Base-by-base conservation (phyloP, 2,888 invertebrate genomes). In the Lycocerus yunnanus region DNA sequence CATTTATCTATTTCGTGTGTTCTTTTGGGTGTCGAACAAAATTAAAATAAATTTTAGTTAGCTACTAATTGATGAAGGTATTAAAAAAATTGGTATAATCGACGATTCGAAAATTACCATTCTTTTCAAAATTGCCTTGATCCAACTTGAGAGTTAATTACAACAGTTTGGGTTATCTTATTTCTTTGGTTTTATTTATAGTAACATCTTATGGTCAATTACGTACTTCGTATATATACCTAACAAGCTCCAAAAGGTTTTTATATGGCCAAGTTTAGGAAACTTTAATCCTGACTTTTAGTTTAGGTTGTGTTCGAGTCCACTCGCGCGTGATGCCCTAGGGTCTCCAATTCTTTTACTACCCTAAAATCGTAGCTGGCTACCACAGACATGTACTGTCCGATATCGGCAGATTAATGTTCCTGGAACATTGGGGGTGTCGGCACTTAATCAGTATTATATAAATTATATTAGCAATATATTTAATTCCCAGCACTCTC, bases 391-490 rank as follows among this genome's bases (percentile, higher is more conserved):
- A 21, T 66, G 71, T 60, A 68, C 59, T 69, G 68, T 78, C 78
- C 68, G 72, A 74, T 78, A 78, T 78, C 78, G 65, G 73, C 69
- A 73, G 76, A 77, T 78, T 78, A 78, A 78, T 78, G 78, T 68
- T 75, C 71, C 77, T 18, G 71, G 68, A 77, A 77, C 73, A 68
- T 72, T 71, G 73, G 70, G 61, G 69, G 78, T 78, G 77, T 78
- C 78, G 74, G 70, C 78, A 78, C 77, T 78, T 78, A 78, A 78
- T 78, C 78, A 77, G 78, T 71, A 68, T 66, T 68, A 68, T 72
- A 72, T 72, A 72, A 72, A 72, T 72, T 72, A 72, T 72, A 72
- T 72, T 68, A 72, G 63, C 72, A 61, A 63, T 72, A 63, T 72
- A 72, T 72, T 63, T 69, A 69, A 72, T 68, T 68, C 65, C 59